Evolutionary conservation across 2,888 invertebrate species (phyloP), one percentile per base, ranked within the genome.

Genomic region (Chydorus sphaericus): DNA sequence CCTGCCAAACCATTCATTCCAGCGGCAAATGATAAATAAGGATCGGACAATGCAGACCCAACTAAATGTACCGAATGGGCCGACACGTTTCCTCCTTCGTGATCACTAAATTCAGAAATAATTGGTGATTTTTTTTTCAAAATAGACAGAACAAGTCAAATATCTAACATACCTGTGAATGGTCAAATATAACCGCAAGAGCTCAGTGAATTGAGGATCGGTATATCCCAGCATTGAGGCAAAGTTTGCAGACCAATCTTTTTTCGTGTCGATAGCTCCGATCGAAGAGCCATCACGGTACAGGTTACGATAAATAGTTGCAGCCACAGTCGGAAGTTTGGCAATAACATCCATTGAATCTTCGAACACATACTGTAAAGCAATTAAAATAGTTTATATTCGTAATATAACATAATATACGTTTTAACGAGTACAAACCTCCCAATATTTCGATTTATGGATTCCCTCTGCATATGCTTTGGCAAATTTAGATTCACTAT

Each of bases 61-160:
- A 94, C 92, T 69, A 96, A 73, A 71, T 94, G 94, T 14, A 85
- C 85, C 0, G 93, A 85, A 72, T 94, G 94, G 3, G 94, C 94
- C 8, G 90, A 91, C 6, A 96, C 94, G 70, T 94, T 94, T 63
- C 94, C 93, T 62, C 93, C 92, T 72, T 94, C 93, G 73, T 94
- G 93, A 70, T 94, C 93, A 74, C 87, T 87, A 68, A 66, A 59
- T 60, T 23, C 56, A 50, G 56, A 10, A 29, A 20, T 29, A 8
- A 50, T 5, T 26, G 20, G 8, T 29, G 10, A 14, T 55, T 2
- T 28, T 18, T 1, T 29, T 50, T 23, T 16, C 28, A n/a, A 50
- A 16, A 48, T 48, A 1, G 28, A 14, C 30, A 48, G 48, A 16
- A 48, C 1, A 14, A 31, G 4, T 14, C 28, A 11, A 33, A 14